Base-by-base conservation (phyloP, 2,797 vertebrate genomes). In the Notolabrus celidotus region DNA sequence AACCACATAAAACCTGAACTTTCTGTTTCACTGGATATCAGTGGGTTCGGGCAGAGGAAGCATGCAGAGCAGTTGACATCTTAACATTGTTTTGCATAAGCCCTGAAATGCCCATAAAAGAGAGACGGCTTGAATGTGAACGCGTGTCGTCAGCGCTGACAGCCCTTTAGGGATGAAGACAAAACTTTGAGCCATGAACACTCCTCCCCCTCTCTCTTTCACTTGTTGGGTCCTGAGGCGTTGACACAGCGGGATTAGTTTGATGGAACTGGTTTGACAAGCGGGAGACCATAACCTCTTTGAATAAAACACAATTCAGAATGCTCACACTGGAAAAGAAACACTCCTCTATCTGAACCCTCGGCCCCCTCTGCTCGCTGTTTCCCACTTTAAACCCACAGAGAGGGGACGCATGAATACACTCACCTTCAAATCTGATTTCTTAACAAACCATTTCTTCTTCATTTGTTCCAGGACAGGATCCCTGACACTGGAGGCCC, bases 181-280 rank as follows among this genome's bases (percentile, higher is more conserved):
- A 85, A 75, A 85, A 83, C 85, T 77, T 20, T 65, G 77, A 67
- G 71, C 56, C 3, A 20, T 60, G 54, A 82, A 19, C 57, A 15
- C 69, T 43, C 68, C 80, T 47, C 70, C 74, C 15, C 25, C 71
- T 23, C 77, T 38, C 80, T 45, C 43, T 22, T 41, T 71, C 38
- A 31, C 77, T 67, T 81, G 84, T 83, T 77, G 67, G 80, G 84
- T 84, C 74, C 62, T 46, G 77, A 77, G 77, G 85, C 72, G 41
- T 72, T 64, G 82, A 87, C 84, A 75, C 80, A 56, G 78, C 15
- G 17, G 86, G 80, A 87, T 88, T 88, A 84, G 81, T 74, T 76
- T 88, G 82, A 92, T 79, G 77, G 79, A 87, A 86, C 88, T 75
- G 80, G 73, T 85, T 84, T 90, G 86, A 92, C 87, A 88, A 72